Base-by-base conservation (phyloP, 1,140 invertebrate species). In the Drosophila prosaltans region DNA sequence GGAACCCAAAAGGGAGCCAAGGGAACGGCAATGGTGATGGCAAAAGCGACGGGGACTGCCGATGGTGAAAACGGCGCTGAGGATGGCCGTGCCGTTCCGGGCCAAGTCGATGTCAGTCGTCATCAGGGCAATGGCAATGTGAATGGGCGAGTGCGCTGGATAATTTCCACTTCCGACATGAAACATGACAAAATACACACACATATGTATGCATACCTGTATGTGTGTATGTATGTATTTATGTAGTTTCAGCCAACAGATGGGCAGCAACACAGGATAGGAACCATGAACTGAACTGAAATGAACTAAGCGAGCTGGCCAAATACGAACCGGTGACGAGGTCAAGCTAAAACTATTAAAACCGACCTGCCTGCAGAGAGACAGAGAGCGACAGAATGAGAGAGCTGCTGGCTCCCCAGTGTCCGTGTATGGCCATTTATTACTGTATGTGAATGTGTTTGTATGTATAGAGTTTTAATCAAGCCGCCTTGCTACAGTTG, bases 161-260 rank as follows among this genome's bases (percentile, higher is more conserved):
- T 86, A 86, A 86, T 86, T 86, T 86, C 68, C 80, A 89, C 84
- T 89, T 88, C 80, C 83, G 84, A 89, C 83, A 84, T 88, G 73
- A 88, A 71, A 79, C 79, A 84, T 74, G 81, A 85, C 73, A 81
- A 81, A 74, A 69, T 57, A 74, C 24, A 63, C 16, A 30, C 21
- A 55, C 72, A 26, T 36, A 36, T 36, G 32, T 36, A 36, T 36
- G 6, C 6, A 36, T 36, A 36, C 32, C 32, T 36, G 32, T 36
- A 36, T 36, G 6, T 36, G 6, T 36, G 6, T 36, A 3, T 36
- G 32, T 36, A 36, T 36, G 32, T 36, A 48, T 24, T 51, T 26
- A 26, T 7, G 10, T 16, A 41, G 40, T 9, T 28, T 3, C 21
- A 72, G 43, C 30, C 62, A 65, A 67, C 81, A 83, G 81, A 79